Evolutionary conservation across 2,888 invertebrate species (phyloP).

Genomic region (Temnothorax unifasciatus): DNA sequence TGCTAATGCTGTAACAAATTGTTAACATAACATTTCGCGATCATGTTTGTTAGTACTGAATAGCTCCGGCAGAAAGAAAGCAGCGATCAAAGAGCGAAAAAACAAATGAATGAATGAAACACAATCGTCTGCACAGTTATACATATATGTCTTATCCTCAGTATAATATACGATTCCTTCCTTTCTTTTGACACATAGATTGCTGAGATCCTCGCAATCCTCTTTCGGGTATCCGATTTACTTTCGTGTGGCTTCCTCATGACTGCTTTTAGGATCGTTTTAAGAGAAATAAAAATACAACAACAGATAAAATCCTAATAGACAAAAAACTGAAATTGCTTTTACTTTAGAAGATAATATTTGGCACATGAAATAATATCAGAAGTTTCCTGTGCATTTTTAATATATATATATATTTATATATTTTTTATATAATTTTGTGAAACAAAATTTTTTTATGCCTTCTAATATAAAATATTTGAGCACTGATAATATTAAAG

Average conservation of each 20-base stretch:
- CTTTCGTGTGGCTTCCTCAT: not conserved
- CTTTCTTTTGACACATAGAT: constrained; percentile 14
- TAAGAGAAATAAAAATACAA: constrained; percentile 11
- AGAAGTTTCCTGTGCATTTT: not conserved
- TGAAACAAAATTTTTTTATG: not conserved
- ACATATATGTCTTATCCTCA: constrained; percentile 17
- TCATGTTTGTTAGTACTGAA: constrained; percentile 14
- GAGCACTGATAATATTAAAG: not conserved
- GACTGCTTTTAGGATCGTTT: constrained; percentile 28
- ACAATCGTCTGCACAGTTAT: not conserved
- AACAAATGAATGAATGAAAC: not conserved
- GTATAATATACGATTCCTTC: constrained; percentile 17
- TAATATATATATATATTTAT: not conserved
- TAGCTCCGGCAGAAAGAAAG: not conserved
- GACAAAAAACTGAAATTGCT: not conserved
- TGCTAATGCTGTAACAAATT: constrained; percentile 5
- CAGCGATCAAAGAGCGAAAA: not conserved
- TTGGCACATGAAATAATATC: not conserved
- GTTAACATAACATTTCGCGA: not conserved
- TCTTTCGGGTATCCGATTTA: constrained; percentile 18
- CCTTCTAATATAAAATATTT: not conserved
- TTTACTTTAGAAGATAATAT: not conserved
- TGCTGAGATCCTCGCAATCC: constrained; percentile 15
- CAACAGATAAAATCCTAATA: not conserved
- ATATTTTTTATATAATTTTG: not conserved